These are phyloP conservation scores for Hippocampus comes DNA, from an alignment of 2,113 vertebrate species.

Conservation along the genomic window DNA sequence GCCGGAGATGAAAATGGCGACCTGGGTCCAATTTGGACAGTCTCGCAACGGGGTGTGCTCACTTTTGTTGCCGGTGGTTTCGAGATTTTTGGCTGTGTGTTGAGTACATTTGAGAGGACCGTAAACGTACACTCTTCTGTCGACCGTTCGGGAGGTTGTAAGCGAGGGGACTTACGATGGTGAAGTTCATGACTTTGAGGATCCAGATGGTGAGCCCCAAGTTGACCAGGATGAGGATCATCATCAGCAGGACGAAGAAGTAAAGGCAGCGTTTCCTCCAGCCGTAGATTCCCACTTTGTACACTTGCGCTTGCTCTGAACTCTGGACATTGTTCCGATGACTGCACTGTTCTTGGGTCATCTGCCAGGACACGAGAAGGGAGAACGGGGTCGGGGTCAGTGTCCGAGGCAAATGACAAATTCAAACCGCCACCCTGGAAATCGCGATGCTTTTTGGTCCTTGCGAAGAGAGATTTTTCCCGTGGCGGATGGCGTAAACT, in stretches of 20 bases:
- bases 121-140: no score
- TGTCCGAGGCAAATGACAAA: not conserved
- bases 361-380: constrained; percentile 70
- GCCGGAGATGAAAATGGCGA: no score
- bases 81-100: no score
- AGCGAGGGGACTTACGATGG: constrained; percentile 84
- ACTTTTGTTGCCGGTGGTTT: no score
- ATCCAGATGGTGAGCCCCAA: constrained; percentile 99
- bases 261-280: constrained; percentile 99
- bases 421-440: not conserved
- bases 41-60: no score
- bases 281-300: constrained; percentile 99
- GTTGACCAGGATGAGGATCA: constrained; percentile 99
- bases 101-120: no score
- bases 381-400: not conserved
- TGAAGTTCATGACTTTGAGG: constrained; percentile 99
- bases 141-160: not conserved
- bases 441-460: not conserved
- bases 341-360: constrained; percentile 96
- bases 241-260: constrained; percentile 96
- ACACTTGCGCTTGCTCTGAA: constrained; percentile 91
- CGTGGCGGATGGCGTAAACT: not conserved
- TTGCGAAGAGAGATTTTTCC: not conserved
- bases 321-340: constrained; percentile 90
- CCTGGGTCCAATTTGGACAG: no score